A percentile compares a stretch with the other conserved stretches of the same genome.
phyloP scores from a whole-genome alignment of 2,797 vertebrate genomes.

The Anas capensis region DNA sequence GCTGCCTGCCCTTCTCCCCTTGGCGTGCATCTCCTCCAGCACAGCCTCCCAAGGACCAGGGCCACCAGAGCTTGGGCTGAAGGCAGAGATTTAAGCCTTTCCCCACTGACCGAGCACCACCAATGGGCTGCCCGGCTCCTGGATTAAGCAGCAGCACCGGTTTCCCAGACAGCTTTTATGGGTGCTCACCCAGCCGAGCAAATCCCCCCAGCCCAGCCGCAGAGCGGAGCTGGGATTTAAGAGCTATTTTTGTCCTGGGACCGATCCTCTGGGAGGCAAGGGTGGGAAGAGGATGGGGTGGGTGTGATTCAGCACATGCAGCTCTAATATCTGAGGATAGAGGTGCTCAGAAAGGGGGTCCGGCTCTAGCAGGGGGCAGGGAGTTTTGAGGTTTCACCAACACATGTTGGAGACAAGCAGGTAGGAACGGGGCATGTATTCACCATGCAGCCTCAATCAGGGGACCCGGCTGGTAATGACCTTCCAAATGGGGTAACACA shows the following conservation, averaged over 20 bases:
- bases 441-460: neutral
- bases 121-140: neutral
- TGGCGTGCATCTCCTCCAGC: accelerated
- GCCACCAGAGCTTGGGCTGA: accelerated
- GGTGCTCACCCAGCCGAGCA: slow-evolving; percentile 84
- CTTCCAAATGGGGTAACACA: accelerated
- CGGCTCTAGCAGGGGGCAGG: neutral
- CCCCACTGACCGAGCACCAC: neutral
- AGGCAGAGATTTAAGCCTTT: neutral
- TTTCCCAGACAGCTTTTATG: slow-evolving; percentile 82
- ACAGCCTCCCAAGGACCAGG: neutral
- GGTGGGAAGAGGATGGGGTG: neutral
- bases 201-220: slow-evolving; percentile 81
- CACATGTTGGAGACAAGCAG: neutral
- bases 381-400: neutral
- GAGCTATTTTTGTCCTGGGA: slow-evolving; percentile 77
- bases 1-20: neutral
- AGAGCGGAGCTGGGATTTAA: slow-evolving; percentile 72
- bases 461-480: neutral
- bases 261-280: neutral
- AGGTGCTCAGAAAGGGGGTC: neutral
- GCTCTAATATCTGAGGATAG: neutral
- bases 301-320: neutral
- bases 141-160: slow-evolving; percentile 47
- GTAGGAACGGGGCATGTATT: accelerated